These are phyloP conservation scores for Varanus salvator DNA, from an alignment of 2,113 vertebrate genomes.

Conservation along the genomic window DNA sequence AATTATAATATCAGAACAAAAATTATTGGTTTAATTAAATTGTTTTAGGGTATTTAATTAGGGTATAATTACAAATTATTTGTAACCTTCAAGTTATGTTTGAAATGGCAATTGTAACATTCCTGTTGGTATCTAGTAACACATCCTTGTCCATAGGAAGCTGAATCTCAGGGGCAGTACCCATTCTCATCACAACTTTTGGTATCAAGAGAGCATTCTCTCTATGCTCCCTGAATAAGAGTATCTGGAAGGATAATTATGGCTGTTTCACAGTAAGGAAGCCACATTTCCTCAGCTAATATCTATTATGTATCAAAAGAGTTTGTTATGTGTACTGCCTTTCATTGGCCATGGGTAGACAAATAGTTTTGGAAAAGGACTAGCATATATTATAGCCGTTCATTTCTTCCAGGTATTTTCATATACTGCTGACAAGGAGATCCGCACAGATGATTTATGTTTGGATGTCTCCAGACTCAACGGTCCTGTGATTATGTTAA, in stretches of 20 bases:
- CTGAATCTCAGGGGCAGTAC: background rate
- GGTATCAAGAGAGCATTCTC: background rate
- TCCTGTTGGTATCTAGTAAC: no score
- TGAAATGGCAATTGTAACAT: background rate
- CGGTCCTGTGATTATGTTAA: slow-evolving; percentile 95
- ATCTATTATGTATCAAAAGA: background rate
- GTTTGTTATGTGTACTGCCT: background rate
- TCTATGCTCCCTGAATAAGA: background rate
- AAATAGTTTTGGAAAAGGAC: background rate
- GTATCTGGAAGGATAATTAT: background rate
- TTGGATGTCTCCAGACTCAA: slow-evolving; percentile 95
- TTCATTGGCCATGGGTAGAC: background rate
- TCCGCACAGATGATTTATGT: slow-evolving; percentile 96
- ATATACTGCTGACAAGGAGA: slow-evolving; percentile 97
- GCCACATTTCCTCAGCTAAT: background rate
- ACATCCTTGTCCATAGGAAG: background rate
- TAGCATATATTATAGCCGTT: background rate
- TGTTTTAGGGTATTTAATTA: no score
- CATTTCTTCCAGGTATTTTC: slow-evolving; percentile 90
- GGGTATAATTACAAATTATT: background rate
- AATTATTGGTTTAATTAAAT: no score
- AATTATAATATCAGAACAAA: no score
- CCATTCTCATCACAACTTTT: background rate
- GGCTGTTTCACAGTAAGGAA: background rate
- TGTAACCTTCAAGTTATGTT: background rate